Evolutionary conservation across 1,140 invertebrate genomes (phyloP).

Genomic region (Hycleus cichorii): DNA sequence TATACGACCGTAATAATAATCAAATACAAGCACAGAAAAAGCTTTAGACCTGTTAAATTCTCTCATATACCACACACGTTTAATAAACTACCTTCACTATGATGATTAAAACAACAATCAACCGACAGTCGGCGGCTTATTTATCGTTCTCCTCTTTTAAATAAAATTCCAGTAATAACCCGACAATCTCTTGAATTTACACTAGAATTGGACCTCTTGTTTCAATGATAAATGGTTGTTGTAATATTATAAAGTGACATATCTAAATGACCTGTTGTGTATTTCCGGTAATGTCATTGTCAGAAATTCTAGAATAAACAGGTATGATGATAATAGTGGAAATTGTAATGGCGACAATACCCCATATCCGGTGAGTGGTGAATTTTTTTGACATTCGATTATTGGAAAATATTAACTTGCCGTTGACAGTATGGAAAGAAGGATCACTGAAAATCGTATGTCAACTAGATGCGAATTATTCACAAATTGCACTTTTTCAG

Average conservation of each 20-base stretch:
- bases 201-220: too few relatives aligned
- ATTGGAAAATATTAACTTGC: slow-evolving; percentile 12
- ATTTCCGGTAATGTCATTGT: slow-evolving; percentile 3
- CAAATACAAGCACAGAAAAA: slow-evolving; percentile 1
- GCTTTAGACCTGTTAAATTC: too few relatives aligned
- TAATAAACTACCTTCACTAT: too few relatives aligned
- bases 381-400: slow-evolving; percentile 13
- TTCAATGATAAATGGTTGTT: slow-evolving; percentile 2
- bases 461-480: too few relatives aligned
- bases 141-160: too few relatives aligned
- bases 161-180: too few relatives aligned
- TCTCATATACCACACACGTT: too few relatives aligned
- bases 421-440: slow-evolving; percentile 1
- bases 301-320: slow-evolving; percentile 11
- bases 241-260: slow-evolving; percentile 10
- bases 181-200: too few relatives aligned
- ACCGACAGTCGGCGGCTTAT: too few relatives aligned
- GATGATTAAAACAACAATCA: too few relatives aligned
- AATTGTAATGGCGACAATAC: slow-evolving; percentile 8
- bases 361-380: not conserved
- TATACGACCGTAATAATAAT: slow-evolving; percentile 6
- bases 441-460: too few relatives aligned
- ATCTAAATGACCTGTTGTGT: slow-evolving; percentile 16
- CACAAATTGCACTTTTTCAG: too few relatives aligned
- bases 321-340: not conserved